Evolutionary conservation across 2,113 vertebrate genomes (phyloP), one percentile per base, ranked within the genome.

Genomic region (Acanthochromis polyacanthus): DNA sequence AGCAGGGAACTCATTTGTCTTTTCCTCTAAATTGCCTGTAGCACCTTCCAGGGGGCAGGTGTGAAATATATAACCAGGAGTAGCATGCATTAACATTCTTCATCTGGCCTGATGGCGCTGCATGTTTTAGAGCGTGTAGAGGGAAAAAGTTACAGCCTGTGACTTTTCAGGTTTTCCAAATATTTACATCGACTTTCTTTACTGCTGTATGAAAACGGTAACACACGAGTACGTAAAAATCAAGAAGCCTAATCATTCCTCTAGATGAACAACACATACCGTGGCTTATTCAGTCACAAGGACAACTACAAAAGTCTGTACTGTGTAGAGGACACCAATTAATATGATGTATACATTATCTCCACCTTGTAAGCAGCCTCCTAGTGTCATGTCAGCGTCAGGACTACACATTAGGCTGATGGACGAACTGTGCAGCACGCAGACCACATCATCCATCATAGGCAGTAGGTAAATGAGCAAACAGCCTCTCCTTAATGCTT

Each of bases 401-500:
- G 55, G 3, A 3, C 19, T 9, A 11, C 58, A 56, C 59, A 78
- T 80, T 82, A 78, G 30, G 14, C 1, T 87, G 79, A 82, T 78
- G 61, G 69, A 87, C 23, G 48, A 80, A 78, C 51, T 14, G n/a
- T 60, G 59, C 19, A 55, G 55, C 22, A 56, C 23, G 45, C 38
- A 48, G 15, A 69, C 56, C 45, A 61, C 19, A 40, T 68, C 79
- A 8, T 82, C 77, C 70, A 70, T 89, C 85, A 79, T 62, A 22
- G 36, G 4, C 50, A 1, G 7, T 10, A 28, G 28, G 32, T 51
- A 55, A 59, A 87, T 65, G 60, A 78, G 28, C 15, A 17, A 71
- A 63, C 1, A 1, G 9, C 16, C 51, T 14, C 11, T 25, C 23
- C 20, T 0, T 4, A 19, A 38, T 50, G 58, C 25, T 56, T 25